phyloP scores from a whole-genome alignment of 1,140 invertebrate genomes.

The Amphibalanus amphitrite region DNA sequence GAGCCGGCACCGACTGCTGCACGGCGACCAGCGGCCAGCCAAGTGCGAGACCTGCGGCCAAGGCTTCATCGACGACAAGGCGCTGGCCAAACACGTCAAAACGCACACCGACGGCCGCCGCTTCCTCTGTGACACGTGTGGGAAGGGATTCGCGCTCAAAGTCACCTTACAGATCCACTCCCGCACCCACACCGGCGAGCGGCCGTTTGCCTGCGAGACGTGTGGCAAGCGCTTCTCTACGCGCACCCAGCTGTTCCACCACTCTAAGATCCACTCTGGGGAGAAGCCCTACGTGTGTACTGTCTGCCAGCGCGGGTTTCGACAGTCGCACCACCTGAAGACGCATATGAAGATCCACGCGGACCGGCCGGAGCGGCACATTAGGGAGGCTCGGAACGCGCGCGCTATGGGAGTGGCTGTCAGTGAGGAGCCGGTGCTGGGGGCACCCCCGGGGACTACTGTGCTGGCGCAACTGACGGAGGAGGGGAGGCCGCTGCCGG shows the following conservation, averaged over 20 bases:
- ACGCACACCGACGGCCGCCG: background rate
- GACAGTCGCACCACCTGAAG: slow-evolving; percentile 57
- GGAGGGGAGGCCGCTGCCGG: too few relatives aligned
- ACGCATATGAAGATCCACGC: background rate
- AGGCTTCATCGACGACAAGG: background rate
- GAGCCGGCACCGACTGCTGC: background rate
- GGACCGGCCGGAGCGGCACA: background rate
- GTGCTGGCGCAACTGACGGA: background rate
- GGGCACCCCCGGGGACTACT: too few relatives aligned
- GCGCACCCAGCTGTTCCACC: slow-evolving; percentile 82
- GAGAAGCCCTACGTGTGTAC: slow-evolving; percentile 72
- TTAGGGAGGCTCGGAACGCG: too few relatives aligned
- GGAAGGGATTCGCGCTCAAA: background rate
- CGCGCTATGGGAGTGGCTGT: too few relatives aligned
- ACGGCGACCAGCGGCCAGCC: background rate
- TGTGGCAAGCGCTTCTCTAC: slow-evolving; percentile 82
- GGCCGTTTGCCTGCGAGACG: slow-evolving; percentile 76
- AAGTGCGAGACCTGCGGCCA: background rate
- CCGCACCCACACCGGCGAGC: slow-evolving; percentile 86
- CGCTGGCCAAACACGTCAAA: background rate
- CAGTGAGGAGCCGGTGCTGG: background rate
- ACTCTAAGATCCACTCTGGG: slow-evolving; percentile 69
- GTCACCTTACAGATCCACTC: slow-evolving; percentile 39
- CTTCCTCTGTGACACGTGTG: background rate
- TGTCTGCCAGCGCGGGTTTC: slow-evolving; percentile 52